Evolutionary conservation across 2,113 vertebrate species (phyloP), one percentile per base, ranked within the genome.

Genomic region (Amphilophus citrinellus): DNA sequence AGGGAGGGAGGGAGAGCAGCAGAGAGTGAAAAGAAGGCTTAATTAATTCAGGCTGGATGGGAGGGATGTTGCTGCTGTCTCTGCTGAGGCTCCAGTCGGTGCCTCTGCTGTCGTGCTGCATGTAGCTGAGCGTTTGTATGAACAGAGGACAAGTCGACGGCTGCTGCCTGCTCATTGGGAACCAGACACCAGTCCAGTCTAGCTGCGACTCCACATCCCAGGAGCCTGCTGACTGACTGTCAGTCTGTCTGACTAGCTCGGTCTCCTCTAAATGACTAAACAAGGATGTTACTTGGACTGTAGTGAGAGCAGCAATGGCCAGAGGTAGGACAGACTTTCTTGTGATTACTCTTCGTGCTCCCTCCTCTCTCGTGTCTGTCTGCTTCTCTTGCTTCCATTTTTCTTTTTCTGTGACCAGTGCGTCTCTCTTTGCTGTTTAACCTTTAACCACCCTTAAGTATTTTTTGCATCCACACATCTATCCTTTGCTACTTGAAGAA

Each of bases 21-120:
- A 35, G 18, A 61, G 37, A 66, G 63, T 75, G 62, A 76, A 76
- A 75, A 85, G 81, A 68, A 85, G 87, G 77, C 84, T 93, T 93
- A 89, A 95, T 96, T 85, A 95, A 96, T 95, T 95, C 91, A 93
- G 90, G 75, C 80, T 91, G 88, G 91, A 94, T 83, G 92, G 89
- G 89, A 94, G 93, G 92, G 93, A 95, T 94, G 91, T 92, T 90
- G 78, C 90, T 82, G 86, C 84, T 60, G 80, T 91, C 87, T 77
- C 84, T 62, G 87, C 78, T 66, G 83, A 81, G 86, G 87, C 87
- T 93, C 61, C 82, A 87, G 85, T 82, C 85, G 87, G 85, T 82
- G 87, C 86, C 79, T 84, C 81, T 37, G 87, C 83, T 44, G 88
- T 80, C 80, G 85, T 68, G 89, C 91, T 91, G 88, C 87, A 81